phyloP scores from a whole-genome alignment of 2,888 invertebrate genomes.

The Notodonta ziczac region DNA sequence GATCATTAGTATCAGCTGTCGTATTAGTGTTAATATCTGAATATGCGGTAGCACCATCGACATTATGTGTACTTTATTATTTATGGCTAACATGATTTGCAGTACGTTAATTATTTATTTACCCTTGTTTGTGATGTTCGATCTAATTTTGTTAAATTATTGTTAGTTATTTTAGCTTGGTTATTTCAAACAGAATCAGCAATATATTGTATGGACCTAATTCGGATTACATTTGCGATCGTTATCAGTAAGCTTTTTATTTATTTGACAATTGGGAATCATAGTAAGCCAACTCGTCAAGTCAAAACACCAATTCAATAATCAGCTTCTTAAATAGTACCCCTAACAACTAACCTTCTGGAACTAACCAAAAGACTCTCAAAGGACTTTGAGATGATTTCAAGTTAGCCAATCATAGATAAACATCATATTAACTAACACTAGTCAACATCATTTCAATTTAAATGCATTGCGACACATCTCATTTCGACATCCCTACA shows the following conservation, averaged over 20 bases:
- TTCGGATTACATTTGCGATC: no score
- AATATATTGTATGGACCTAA: no score
- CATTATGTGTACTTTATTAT: not conserved
- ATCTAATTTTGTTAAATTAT: not conserved
- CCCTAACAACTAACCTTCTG: no score
- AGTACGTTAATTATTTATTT: not conserved
- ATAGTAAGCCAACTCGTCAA: no score
- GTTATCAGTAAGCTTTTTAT: no score
- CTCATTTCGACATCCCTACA: not conserved
- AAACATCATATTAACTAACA: no score
- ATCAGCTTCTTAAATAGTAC: no score
- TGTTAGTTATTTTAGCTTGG: no score
- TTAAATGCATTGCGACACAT: slow-evolving; percentile 5
- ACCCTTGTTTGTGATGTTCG: not conserved
- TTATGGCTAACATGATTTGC: not conserved
- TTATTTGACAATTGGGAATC: no score
- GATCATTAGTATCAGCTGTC: slow-evolving; percentile 18
- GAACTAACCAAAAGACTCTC: no score
- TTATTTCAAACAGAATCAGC: no score
- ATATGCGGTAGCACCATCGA: not conserved
- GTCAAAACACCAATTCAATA: no score
- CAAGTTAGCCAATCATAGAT: not conserved
- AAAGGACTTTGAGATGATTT: not conserved
- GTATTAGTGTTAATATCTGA: slow-evolving; percentile 15
- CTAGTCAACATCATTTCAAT: not conserved